These are phyloP conservation scores for Astyanax mexicanus DNA, from an alignment of 2,797 vertebrate species.

Conservation along the genomic window DNA sequence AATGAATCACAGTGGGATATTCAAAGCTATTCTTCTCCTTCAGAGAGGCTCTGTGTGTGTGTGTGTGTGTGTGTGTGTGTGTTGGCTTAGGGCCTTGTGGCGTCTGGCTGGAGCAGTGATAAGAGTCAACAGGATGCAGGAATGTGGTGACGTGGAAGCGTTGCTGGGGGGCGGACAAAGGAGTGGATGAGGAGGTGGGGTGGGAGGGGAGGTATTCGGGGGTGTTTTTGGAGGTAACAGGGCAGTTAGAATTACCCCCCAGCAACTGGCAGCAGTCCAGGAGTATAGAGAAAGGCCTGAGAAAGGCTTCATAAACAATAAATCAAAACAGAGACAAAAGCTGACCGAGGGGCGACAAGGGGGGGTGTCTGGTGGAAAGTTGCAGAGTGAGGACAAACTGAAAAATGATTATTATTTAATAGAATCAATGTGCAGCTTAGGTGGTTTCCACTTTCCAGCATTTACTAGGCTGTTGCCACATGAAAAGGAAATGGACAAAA, in stretches of 20 bases:
- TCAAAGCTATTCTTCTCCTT: no score
- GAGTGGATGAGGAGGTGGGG: neutral
- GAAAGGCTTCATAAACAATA: constrained; percentile 55
- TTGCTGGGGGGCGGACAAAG: constrained; percentile 52
- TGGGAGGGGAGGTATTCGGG: constrained; percentile 10
- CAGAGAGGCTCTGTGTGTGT: no score
- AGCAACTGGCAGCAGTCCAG: constrained; percentile 59
- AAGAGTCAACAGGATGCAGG: constrained; percentile 64
- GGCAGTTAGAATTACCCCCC: constrained; percentile 7
- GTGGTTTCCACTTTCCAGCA: no score
- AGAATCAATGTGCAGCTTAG: no score
- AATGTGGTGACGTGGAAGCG: constrained; percentile 67
- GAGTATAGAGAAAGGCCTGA: constrained; percentile 61
- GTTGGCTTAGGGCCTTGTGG: constrained; percentile 32
- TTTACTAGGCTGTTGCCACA: no score
- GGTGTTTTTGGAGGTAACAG: constrained; percentile 60
- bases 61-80: constrained; percentile 5
- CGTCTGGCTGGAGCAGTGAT: constrained; percentile 56
- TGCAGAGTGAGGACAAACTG: neutral
- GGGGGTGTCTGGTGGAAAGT: neutral
- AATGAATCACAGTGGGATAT: neutral
- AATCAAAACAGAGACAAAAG: constrained; percentile 55
- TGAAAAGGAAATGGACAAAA: no score
- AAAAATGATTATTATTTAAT: no score
- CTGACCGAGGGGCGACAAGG: constrained; percentile 47